These are phyloP conservation scores for Carcharodon carcharias DNA, from an alignment of 2,797 vertebrate species.

Conservation along the genomic window DNA sequence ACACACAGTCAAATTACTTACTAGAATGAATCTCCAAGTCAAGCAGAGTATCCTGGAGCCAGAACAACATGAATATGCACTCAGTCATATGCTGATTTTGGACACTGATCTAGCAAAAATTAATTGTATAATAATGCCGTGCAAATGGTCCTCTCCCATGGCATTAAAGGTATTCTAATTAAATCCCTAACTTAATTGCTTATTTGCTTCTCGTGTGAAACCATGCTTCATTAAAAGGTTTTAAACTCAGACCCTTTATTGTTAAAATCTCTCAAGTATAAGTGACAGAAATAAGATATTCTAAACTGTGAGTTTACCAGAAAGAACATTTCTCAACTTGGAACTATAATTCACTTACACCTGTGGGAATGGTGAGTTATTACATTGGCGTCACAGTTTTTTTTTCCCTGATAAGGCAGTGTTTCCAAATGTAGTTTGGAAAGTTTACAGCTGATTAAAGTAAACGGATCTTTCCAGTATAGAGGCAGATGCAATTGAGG, in stretches of 20 bases:
- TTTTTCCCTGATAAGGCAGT: background rate
- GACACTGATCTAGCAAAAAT: background rate
- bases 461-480: background rate
- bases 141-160: background rate
- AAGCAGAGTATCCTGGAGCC: background rate
- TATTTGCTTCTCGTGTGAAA: background rate
- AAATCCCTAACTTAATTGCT: background rate
- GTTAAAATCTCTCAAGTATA: background rate
- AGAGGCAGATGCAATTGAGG: background rate
- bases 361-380: background rate
- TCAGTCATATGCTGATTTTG: background rate
- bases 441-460: background rate
- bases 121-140: background rate
- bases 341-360: background rate
- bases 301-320: background rate
- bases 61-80: background rate
- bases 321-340: background rate
- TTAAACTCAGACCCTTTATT: background rate
- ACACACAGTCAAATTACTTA: background rate
- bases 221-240: background rate
- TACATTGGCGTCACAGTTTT: background rate
- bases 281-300: background rate
- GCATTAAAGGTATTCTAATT: background rate
- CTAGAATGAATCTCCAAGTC: background rate
- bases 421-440: background rate